Evolutionary conservation across 2,113 vertebrate genomes (phyloP), one percentile per base, ranked within the genome.

Genomic region (Maccullochella peelii): DNA sequence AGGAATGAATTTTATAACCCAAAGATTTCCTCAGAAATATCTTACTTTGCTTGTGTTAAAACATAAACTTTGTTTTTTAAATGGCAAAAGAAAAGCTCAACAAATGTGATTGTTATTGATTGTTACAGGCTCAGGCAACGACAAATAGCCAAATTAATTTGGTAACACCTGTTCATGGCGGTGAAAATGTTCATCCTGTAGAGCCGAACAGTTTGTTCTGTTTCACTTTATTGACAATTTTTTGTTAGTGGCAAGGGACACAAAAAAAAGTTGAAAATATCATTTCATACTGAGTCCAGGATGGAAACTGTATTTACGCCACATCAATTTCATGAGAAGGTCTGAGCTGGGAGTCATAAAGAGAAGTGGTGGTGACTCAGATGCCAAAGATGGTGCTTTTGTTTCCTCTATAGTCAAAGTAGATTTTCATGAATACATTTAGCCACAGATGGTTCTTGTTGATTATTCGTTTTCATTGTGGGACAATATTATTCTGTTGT

Each of bases 381-480:
- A 23, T 69, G 50, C 72, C 76, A 77, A 74, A 57, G 16, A 66
- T 44, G 7, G 5, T 23, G 36, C 27, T 63, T 87, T 75, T 68
- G 42, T 83, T 80, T 71, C 30, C 27, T 50, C 23, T 30, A 23
- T 62, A 40, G 25, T 47, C 18, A 69, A 79, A 69, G 77, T 12
- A 57, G 5, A 63, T 18, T n/a, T 42, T n/a, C 4, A 33, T 1
- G 27, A 36, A 62, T 25, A n/a, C 11, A 44, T 47, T 54, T 63
- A 40, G 61, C n/a, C 47, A 33, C 58, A 90, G 77, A 85, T 65
- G 66, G 63, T 67, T 25, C 59, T 44, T 58, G 47, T 62, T 30
- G 52, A 72, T 27, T 14, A 10, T 18, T 27, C 27, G 21, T 75
- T 79, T 71, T 70, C 21, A 25, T 8, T 66, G n/a, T 50, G 52